Conservation (phyloP, 2,113 vertebrate species). For the Arvicanthis niloticus region DNA sequence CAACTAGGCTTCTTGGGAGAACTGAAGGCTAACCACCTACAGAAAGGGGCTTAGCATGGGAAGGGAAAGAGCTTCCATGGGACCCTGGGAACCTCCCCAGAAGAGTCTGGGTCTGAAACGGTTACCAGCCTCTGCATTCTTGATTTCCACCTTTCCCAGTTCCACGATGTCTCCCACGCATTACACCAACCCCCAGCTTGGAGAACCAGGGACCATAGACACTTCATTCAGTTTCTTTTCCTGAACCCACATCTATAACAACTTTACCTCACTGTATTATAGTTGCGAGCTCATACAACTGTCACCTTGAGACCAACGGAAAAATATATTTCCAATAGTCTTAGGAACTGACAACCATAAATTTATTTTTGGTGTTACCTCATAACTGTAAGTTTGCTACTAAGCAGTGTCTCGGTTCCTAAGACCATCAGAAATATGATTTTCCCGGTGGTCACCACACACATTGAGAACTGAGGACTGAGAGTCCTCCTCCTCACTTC, state of each 20-base stretch:
- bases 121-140: background rate
- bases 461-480: background rate
- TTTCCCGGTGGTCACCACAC: background rate
- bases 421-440: background rate
- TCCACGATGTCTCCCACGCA: accelerated
- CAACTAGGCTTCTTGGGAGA: background rate
- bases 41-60: accelerated
- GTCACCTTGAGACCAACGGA: background rate
- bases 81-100: background rate
- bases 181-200: background rate
- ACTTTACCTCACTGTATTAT: background rate
- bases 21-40: background rate
- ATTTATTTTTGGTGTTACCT: background rate
- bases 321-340: background rate
- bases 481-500: background rate
- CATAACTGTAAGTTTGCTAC: background rate
- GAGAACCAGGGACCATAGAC: background rate
- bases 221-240: background rate
- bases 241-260: background rate
- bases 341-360: background rate
- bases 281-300: background rate
- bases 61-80: background rate
- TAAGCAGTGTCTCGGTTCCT: background rate
- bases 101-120: background rate
- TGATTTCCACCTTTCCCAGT: background rate